These are phyloP conservation scores for Thunnus maccoyii DNA, from an alignment of 2,113 vertebrate genomes.

Conservation along the genomic window DNA sequence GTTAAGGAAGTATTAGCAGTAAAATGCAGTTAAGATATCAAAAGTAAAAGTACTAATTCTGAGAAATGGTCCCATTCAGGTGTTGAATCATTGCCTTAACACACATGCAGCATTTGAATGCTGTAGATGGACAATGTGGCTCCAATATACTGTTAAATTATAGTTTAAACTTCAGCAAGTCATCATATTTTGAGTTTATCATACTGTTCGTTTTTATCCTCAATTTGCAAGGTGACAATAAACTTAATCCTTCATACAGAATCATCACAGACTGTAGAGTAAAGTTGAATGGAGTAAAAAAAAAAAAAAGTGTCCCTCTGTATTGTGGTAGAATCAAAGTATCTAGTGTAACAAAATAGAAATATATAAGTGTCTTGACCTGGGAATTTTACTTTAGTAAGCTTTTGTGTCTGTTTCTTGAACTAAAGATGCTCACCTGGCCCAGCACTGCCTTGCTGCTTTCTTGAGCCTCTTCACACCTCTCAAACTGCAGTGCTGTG, in stretches of 20 bases:
- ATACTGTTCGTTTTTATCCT: not conserved
- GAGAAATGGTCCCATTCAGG: too few relatives aligned
- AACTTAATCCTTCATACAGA: not conserved
- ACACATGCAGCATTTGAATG: too few relatives aligned
- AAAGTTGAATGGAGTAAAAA: not conserved
- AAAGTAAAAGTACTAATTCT: too few relatives aligned
- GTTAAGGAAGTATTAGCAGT: not conserved
- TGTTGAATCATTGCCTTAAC: too few relatives aligned
- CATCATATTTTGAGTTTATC: not conserved
- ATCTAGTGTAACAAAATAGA: not conserved
- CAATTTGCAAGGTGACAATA: not conserved
- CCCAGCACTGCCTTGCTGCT: constrained; percentile 70
- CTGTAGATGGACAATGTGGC: too few relatives aligned
- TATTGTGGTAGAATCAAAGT: not conserved
- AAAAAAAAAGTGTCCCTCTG: not conserved
- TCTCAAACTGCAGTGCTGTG: constrained; percentile 3
- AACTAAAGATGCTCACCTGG: constrained; percentile 59
- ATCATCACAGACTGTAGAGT: not conserved
- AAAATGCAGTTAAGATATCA: not conserved
- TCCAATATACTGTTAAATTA: too few relatives aligned
- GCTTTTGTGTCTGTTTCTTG: too few relatives aligned
- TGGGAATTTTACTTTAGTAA: too few relatives aligned
- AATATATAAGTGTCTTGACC: too few relatives aligned
- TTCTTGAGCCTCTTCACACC: constrained; percentile 63
- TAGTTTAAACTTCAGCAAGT: too few relatives aligned